Conservation (phyloP, 2,888 invertebrate genomes). For the Invenusta paracnida region DNA sequence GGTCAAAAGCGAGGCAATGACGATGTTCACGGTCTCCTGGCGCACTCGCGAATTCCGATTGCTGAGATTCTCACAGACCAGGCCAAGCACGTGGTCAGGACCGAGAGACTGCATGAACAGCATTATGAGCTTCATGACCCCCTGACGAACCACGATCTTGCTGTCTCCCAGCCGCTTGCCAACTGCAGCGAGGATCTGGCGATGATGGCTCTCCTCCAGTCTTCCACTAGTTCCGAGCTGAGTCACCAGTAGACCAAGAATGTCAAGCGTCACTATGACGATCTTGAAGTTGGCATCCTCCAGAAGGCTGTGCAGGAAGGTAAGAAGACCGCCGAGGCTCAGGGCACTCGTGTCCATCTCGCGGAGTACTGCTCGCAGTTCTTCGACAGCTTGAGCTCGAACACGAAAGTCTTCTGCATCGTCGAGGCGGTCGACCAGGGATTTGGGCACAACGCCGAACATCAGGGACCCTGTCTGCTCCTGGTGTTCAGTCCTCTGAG, state of each 20-base stretch:
- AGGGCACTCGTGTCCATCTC: constrained; percentile 63
- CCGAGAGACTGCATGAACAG: constrained; percentile 63
- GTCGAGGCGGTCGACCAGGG: constrained; percentile 58
- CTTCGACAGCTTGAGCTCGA: constrained; percentile 65
- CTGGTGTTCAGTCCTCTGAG: neutral
- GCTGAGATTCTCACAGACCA: constrained; percentile 62
- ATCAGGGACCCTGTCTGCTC: neutral
- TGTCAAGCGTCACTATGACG: constrained; percentile 62
- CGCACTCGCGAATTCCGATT: constrained; percentile 65
- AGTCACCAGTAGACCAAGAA: constrained; percentile 61
- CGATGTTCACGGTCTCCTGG: constrained; percentile 72
- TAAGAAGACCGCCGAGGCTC: constrained; percentile 63
- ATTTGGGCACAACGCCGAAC: constrained; percentile 61
- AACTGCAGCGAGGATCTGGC: constrained; percentile 61
- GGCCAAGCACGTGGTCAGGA: constrained; percentile 64
- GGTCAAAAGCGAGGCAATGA: constrained; percentile 73
- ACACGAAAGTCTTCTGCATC: constrained; percentile 66
- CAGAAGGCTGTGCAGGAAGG: constrained; percentile 65
- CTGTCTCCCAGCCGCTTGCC: constrained; percentile 62
- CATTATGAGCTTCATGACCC: constrained; percentile 63
- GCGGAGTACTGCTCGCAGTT: constrained; percentile 64
- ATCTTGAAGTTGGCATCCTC: constrained; percentile 67
- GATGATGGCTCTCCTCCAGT: constrained; percentile 62
- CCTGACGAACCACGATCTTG: constrained; percentile 63
- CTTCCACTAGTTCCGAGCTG: constrained; percentile 57